These are phyloP conservation scores for Julus scanicus DNA, from an alignment of 2,888 invertebrate species.

Conservation along the genomic window DNA sequence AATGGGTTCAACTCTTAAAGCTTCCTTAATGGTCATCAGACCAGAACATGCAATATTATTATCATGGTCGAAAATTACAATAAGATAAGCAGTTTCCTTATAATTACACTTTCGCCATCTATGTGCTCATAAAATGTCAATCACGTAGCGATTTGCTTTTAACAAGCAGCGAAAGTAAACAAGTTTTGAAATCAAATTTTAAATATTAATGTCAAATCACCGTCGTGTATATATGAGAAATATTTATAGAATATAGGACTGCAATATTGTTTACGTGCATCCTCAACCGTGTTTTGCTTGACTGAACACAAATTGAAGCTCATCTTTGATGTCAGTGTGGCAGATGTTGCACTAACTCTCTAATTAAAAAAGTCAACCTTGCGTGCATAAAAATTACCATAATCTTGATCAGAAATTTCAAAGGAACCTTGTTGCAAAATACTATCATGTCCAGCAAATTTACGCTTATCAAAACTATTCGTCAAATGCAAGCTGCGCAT, in stretches of 20 bases:
- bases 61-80: background rate
- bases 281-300: background rate
- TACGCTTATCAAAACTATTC: no score
- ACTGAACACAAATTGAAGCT: background rate
- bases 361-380: background rate
- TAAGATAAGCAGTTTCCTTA: background rate
- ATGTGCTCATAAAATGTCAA: background rate
- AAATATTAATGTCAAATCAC: background rate
- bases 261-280: background rate
- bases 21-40: constrained; percentile 7
- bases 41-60: constrained; percentile 24
- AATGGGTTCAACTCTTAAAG: background rate
- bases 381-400: background rate
- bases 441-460: no score
- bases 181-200: background rate
- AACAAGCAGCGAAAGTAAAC: background rate
- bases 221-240: background rate
- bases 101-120: constrained; percentile 5
- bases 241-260: background rate
- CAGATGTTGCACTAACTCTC: background rate
- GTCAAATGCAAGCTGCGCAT: no score
- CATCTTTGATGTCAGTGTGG: background rate
- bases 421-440: background rate
- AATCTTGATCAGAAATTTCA: background rate
- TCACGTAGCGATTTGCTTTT: background rate